These are phyloP conservation scores for Eubucco bourcierii DNA, from an alignment of 2,113 vertebrate genomes.

Conservation along the genomic window DNA sequence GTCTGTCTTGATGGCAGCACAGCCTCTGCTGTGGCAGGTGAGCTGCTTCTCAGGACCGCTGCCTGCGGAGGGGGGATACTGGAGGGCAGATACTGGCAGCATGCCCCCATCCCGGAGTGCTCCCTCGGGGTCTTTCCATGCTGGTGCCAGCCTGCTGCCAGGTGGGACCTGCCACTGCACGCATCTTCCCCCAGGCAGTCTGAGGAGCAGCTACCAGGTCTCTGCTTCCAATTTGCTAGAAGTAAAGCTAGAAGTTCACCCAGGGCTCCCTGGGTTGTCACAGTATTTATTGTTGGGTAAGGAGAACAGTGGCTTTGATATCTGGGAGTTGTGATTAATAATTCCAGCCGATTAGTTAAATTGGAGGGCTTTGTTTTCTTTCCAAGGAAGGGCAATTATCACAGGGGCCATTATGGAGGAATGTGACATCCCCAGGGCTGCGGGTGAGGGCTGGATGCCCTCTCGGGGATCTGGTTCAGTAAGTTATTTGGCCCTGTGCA, in stretches of 20 bases:
- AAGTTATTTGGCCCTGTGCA: constrained; percentile 27
- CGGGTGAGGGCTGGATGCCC: constrained; percentile 17
- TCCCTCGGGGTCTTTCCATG: not conserved
- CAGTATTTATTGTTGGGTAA: not conserved
- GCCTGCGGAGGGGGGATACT: no score
- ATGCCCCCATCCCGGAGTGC: not conserved
- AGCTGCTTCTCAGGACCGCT: not conserved
- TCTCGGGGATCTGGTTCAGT: not conserved
- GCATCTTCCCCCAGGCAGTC: rapidly evolving
- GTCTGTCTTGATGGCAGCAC: no score
- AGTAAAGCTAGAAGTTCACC: not conserved
- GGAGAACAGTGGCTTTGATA: not conserved
- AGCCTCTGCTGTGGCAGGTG: not conserved
- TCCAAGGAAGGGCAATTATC: constrained; percentile 9
- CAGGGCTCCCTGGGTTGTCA: not conserved
- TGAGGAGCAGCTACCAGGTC: not conserved
- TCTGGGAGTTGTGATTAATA: not conserved
- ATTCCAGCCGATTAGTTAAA: not conserved
- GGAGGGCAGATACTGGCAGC: no score
- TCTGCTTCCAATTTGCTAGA: not conserved
- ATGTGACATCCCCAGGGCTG: constrained; percentile 36
- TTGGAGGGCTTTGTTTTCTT: not conserved
- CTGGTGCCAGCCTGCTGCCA: rapidly evolving
- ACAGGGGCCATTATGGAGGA: constrained; percentile 2
- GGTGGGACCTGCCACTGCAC: not conserved